These are phyloP conservation scores for Leptopilina drosophilae DNA, from an alignment of 2,888 invertebrate genomes.

Conservation along the genomic window DNA sequence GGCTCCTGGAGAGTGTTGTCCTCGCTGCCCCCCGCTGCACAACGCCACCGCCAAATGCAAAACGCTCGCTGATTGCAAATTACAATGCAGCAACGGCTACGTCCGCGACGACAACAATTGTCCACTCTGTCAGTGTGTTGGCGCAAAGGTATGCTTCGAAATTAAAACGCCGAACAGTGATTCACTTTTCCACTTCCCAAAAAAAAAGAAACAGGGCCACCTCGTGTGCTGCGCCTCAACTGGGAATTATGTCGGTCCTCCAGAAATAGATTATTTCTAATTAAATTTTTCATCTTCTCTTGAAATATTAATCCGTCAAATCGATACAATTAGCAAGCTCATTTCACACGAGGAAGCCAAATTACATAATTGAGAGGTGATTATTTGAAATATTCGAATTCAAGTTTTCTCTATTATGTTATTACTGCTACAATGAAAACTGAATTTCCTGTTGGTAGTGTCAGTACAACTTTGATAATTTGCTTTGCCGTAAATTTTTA, in stretches of 20 bases:
- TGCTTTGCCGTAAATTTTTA: constrained; percentile 4
- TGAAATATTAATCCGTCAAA: too few relatives aligned
- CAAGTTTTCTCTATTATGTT: not conserved
- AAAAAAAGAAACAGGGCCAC: too few relatives aligned
- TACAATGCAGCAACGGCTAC: constrained; percentile 64
- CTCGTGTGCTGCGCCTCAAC: too few relatives aligned
- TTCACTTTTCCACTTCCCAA: too few relatives aligned
- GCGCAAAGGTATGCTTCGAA: constrained; percentile 50
- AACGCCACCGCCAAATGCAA: constrained; percentile 55
- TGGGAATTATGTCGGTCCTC: too few relatives aligned
- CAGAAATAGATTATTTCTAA: too few relatives aligned
- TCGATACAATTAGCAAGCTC: too few relatives aligned
- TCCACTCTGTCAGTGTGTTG: constrained; percentile 65
- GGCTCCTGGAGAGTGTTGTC: constrained; percentile 69
- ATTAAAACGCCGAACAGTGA: too few relatives aligned
- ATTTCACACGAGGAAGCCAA: too few relatives aligned
- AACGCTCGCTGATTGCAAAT: constrained; percentile 60
- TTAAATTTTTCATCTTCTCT: too few relatives aligned
- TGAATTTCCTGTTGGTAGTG: not conserved
- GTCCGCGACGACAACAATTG: constrained; percentile 60
- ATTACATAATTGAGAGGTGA: too few relatives aligned
- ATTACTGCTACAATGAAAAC: constrained; percentile 2
- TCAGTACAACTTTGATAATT: constrained; percentile 5
- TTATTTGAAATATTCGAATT: not conserved
- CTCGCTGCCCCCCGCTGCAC: constrained; percentile 62